phyloP scores from a whole-genome alignment of 2,797 vertebrate species.

The Malurus splendens region DNA sequence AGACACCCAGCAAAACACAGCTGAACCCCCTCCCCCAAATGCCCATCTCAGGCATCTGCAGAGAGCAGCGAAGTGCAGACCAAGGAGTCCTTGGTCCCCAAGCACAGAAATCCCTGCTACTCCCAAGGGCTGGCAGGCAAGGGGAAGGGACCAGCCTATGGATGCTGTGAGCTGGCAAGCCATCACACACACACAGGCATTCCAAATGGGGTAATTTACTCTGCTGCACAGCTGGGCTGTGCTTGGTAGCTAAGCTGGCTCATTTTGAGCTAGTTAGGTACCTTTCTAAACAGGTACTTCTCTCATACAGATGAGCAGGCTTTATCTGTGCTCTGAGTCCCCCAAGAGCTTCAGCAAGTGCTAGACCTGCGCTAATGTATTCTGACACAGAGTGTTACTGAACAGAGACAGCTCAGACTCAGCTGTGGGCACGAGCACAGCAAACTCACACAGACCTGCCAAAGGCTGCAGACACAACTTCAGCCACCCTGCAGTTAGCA shows the following conservation, averaged over 20 bases:
- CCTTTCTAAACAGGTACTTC: neutral
- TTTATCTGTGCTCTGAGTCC: fast-evolving
- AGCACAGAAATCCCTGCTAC: fast-evolving
- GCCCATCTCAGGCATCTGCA: neutral
- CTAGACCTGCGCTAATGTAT: neutral
- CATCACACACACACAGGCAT: fast-evolving
- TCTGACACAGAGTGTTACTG: neutral
- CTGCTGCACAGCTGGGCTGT: neutral
- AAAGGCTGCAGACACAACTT: neutral
- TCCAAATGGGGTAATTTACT: neutral
- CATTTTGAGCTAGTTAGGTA: neutral
- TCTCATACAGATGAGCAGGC: neutral
- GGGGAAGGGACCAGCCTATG: fast-evolving
- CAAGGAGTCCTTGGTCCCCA: fast-evolving
- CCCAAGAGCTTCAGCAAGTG: neutral
- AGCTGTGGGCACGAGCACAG: neutral
- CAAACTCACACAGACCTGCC: neutral
- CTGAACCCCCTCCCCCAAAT: neutral
- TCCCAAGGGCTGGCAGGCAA: neutral
- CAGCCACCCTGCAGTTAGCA: neutral
- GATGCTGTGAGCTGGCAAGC: neutral
- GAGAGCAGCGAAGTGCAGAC: neutral
- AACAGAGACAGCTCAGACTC: neutral
- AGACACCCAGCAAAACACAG: neutral
- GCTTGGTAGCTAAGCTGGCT: neutral